These are phyloP conservation scores for Lepidurus arcticus DNA, from an alignment of 1,140 invertebrate species.

Conservation along the genomic window DNA sequence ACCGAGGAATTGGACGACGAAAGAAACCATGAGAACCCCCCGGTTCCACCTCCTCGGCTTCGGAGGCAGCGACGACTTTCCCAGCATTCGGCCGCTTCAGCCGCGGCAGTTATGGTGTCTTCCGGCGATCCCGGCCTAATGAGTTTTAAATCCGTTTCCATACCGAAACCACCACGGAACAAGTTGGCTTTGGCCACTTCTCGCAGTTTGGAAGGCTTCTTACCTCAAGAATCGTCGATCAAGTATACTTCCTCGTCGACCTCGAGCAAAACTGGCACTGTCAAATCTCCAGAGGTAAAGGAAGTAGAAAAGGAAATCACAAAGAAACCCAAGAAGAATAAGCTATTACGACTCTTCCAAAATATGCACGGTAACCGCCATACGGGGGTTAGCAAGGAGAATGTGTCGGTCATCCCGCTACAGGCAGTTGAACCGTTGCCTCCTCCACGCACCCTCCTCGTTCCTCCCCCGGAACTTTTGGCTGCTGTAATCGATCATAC, in stretches of 20 bases:
- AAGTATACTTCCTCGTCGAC: not conserved
- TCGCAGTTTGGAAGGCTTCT: conserved; percentile 6
- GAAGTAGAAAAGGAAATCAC: not conserved
- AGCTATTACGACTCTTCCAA: not conserved
- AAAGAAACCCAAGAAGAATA: conserved; percentile 16
- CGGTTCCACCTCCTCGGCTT: not conserved
- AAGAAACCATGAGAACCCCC: not conserved
- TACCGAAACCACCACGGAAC: not conserved
- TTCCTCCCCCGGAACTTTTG: not conserved
- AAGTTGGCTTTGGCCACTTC: not conserved
- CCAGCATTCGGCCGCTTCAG: not conserved
- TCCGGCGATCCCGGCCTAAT: not conserved
- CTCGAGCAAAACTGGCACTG: not conserved
- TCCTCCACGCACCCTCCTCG: not conserved
- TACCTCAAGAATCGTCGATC: not conserved
- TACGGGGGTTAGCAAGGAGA: not conserved
- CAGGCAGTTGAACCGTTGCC: not conserved
- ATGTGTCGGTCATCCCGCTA: conserved; percentile 3
- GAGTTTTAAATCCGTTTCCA: conserved; percentile 14
- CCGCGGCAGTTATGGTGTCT: not conserved
- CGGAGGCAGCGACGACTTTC: not conserved
- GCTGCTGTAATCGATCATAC: not conserved
- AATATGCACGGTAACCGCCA: conserved; percentile 6
- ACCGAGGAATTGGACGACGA: conserved; percentile 3
- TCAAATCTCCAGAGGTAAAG: not conserved